Evolutionary conservation across 2,888 invertebrate species (phyloP).

Genomic region (Thera obeliscata): DNA sequence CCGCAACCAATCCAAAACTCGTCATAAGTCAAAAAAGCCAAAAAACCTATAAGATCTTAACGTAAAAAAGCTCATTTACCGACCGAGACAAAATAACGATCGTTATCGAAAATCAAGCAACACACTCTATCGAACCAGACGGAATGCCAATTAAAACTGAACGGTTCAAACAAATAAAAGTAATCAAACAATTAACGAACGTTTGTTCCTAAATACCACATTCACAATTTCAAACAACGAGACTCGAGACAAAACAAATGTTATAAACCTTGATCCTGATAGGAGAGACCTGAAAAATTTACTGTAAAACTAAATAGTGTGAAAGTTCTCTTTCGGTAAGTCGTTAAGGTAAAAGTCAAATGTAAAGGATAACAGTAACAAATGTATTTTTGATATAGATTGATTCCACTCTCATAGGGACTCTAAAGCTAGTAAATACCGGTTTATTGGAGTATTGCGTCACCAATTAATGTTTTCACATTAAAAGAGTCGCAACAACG

Average conservation of each 20-base stretch:
- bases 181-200: conserved; percentile 40
- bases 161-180: conserved; percentile 46
- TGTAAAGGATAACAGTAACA: too few species aligned
- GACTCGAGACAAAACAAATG: conserved; percentile 63
- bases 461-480: too few species aligned
- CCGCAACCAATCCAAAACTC: conserved; percentile 11
- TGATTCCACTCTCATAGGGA: too few species aligned
- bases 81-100: conserved; percentile 11
- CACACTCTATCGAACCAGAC: conserved; percentile 19
- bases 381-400: too few species aligned
- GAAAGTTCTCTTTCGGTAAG: conserved; percentile 58
- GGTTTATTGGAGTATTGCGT: too few species aligned
- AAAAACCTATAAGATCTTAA: conserved; percentile 8
- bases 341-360: too few species aligned
- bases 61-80: conserved; percentile 19
- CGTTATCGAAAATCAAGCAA: conserved; percentile 26
- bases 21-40: conserved; percentile 21
- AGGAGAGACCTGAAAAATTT: conserved; percentile 83
- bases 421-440: too few species aligned
- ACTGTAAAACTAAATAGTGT: conserved; percentile 81
- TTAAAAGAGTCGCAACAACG: too few species aligned
- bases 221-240: conserved; percentile 70
- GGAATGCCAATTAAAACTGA: conserved; percentile 41
- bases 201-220: conserved; percentile 46
- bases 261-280: conserved; percentile 82